Conservation (phyloP, 2,888 invertebrate genomes). For the Andrena marginata region DNA sequence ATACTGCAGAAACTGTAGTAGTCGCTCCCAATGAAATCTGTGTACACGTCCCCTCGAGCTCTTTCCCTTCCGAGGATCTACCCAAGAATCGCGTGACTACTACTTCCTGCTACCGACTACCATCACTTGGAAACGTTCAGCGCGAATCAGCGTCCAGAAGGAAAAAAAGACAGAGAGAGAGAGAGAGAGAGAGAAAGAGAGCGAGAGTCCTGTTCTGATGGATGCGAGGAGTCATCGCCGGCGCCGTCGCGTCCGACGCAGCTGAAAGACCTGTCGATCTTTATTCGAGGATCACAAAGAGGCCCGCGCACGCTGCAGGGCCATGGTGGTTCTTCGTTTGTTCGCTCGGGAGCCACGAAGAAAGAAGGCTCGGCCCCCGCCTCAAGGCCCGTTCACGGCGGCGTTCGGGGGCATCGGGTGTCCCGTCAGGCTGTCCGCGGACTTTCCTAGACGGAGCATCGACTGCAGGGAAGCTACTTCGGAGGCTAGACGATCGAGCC, state of each 20-base stretch:
- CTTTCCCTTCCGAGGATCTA: not conserved
- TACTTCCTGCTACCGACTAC: conserved; percentile 24
- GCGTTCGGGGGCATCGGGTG: conserved; percentile 57
- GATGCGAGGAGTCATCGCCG: not conserved
- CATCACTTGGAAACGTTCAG: conserved; percentile 38
- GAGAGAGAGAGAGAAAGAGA: no score
- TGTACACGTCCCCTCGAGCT: not conserved
- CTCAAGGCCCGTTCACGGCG: conserved; percentile 66
- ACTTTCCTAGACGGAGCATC: conserved; percentile 89
- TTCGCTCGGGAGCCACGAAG: conserved; percentile 5
- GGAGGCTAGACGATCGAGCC: conserved; percentile 94
- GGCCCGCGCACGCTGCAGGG: conserved; percentile 1
- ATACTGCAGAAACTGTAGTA: conserved; percentile 47
- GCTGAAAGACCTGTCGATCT: conserved; percentile 29
- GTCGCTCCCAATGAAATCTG: not conserved
- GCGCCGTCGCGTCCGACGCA: not conserved
- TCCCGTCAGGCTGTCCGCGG: conserved; percentile 70
- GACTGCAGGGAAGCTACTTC: conserved; percentile 96
- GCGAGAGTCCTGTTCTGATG: conserved; percentile 17
- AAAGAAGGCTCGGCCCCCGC: not conserved
- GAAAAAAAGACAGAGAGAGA: no score
- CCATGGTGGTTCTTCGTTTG: not conserved
- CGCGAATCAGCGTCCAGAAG: conserved; percentile 12
- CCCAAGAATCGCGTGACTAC: conserved; percentile 12
- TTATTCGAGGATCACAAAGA: conserved; percentile 27